phyloP scores from a whole-genome alignment of 2,113 vertebrate genomes.

The Sinocyclocheilus grahami region DNA sequence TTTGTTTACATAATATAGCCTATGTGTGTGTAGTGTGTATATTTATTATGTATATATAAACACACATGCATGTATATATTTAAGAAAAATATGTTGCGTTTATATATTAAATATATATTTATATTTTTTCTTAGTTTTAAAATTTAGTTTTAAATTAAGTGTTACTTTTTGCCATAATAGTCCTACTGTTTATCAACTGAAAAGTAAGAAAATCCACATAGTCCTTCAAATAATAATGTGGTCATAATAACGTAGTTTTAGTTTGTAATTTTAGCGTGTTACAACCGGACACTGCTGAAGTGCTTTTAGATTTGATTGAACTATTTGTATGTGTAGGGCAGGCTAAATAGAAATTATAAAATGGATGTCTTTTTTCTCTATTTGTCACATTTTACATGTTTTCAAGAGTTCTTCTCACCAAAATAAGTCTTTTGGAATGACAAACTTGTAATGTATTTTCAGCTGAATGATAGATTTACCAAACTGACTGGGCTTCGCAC shows the following conservation, averaged over 20 bases:
- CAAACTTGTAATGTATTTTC: not conserved
- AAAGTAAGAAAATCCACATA: no score
- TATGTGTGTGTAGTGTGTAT: no score
- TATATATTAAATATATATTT: no score
- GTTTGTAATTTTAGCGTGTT: not conserved
- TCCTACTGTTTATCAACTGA: no score
- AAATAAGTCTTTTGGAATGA: not conserved
- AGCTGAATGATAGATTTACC: not conserved
- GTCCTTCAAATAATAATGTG: not conserved
- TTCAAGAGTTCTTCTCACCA: not conserved
- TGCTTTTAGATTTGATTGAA: not conserved
- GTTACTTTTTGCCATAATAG: no score
- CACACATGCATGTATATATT: no score
- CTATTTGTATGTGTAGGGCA: not conserved
- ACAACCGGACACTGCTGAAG: not conserved
- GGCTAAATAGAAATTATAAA: not conserved
- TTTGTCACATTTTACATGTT: not conserved
- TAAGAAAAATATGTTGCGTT: no score
- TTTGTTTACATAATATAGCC: no score
- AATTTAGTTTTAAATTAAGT: no score
- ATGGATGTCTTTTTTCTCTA: not conserved
- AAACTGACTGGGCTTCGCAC: not conserved
- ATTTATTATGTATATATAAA: no score
- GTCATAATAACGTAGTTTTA: not conserved
- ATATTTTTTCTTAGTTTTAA: no score